These are phyloP conservation scores for Buceros bicornis DNA, from an alignment of 2,797 vertebrate species.

Conservation along the genomic window DNA sequence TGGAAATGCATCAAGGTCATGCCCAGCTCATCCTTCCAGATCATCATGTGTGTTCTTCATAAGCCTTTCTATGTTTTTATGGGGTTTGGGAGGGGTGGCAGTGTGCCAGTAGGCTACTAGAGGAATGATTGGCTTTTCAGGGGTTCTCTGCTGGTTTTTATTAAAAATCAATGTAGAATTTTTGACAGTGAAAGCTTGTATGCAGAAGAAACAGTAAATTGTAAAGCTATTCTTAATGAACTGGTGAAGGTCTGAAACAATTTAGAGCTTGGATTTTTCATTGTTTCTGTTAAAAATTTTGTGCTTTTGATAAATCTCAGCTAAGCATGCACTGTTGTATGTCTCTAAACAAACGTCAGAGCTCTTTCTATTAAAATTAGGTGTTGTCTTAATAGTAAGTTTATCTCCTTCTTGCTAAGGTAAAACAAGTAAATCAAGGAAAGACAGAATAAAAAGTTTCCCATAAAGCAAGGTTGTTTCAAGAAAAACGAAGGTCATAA, in stretches of 20 bases:
- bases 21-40: background rate
- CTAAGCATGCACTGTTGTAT: accelerated
- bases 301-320: background rate
- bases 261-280: background rate
- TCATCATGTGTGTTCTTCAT: background rate
- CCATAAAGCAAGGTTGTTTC: background rate
- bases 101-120: background rate
- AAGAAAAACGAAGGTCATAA: background rate
- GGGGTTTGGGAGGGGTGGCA: background rate
- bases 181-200: background rate
- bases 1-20: background rate
- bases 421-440: background rate
- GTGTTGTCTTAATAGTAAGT: background rate
- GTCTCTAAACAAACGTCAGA: background rate
- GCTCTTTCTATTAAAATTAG: background rate
- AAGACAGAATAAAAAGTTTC: background rate
- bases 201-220: background rate
- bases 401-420: background rate
- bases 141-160: background rate
- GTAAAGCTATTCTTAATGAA: background rate
- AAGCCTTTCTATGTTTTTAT: background rate
- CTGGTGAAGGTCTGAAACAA: background rate
- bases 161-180: background rate
- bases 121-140: background rate
- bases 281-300: background rate